Evolutionary conservation across 1,140 invertebrate species (phyloP).

Genomic region (Melitaea cinxia): DNA sequence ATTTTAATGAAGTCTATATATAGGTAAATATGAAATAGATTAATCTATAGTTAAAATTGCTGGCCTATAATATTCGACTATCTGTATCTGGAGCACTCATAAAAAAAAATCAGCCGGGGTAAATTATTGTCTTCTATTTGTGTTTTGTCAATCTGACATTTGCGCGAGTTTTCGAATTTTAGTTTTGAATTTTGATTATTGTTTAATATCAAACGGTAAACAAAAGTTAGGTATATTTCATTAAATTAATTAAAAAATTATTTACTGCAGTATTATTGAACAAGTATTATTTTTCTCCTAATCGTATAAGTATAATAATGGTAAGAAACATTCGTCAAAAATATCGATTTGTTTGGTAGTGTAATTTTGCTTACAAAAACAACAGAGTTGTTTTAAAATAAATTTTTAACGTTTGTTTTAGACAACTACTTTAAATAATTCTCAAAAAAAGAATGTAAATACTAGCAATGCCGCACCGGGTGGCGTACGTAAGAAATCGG

Average conservation of each 20-base stretch:
- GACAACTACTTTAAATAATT: slow-evolving; percentile 58
- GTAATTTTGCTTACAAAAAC: not conserved
- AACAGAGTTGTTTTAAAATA: not conserved
- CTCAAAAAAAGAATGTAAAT: slow-evolving; percentile 55
- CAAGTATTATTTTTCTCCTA: not conserved
- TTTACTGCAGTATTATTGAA: not conserved
- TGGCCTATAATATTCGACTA: no score
- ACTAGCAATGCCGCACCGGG: slow-evolving; percentile 51
- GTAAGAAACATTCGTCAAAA: not conserved
- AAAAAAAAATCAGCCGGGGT: no score
- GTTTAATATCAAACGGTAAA: not conserved
- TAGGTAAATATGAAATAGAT: no score
- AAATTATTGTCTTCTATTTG: no score
- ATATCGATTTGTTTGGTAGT: slow-evolving; percentile 17
- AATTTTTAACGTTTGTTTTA: slow-evolving; percentile 35
- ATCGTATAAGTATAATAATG: no score
- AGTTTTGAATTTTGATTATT: slow-evolving; percentile 5
- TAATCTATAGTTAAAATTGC: no score
- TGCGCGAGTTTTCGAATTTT: slow-evolving; percentile 35
- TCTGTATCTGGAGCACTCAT: no score
- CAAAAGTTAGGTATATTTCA: slow-evolving; percentile 1
- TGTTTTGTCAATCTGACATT: slow-evolving; percentile 12
- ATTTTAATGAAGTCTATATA: no score
- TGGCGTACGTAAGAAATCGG: slow-evolving; percentile 84
- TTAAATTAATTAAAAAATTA: not conserved